Base-by-base conservation (phyloP, 2,113 vertebrate genomes). In the Gymnorhina tibicen region DNA sequence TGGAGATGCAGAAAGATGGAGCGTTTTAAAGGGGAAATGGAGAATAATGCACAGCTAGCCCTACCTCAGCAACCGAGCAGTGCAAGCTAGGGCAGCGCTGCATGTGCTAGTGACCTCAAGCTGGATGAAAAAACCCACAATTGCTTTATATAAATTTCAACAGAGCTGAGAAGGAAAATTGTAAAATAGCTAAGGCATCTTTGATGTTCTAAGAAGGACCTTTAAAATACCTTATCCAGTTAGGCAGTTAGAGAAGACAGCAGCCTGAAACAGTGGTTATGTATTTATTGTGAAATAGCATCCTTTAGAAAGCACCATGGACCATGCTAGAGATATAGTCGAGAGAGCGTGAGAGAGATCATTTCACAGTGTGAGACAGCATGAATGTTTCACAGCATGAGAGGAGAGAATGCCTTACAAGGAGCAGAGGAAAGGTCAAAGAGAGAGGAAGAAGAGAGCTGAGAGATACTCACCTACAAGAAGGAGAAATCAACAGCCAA, bases 11-110 rank as follows among this genome's bases (percentile, higher is more conserved):
- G 86, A 62, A 95, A 95, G 76, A 96, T 94, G 96, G 91, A 96
- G 83, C 13, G 22, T 82, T 96, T 96, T 96, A 96, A 96, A 94
- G 95, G 95, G 93, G 96, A 97, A 97, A 93, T 69, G 89, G 73
- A 95, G 91, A 87, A 81, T 50, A 82, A 80, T 3, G 32, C 58
- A 46, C 46, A 35, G 83, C 68, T 27, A 92, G 49, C 66, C 49
- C 58, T 53, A n/a, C 26, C 87, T 80, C 50, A 30, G 87, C 42
- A 47, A 5, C 30, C 0, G 1, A 78, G 64, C 83, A 49, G 41
- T 52, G 52, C 76, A 20, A 49, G 84, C 47, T 46, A 39, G 42
- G 52, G 28, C 44, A 72, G 67, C 3, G 0, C 63, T 86, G 55
- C 21, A 0, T 18, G 68, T 66, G 63, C 72, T 47, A 27, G 33